Evolutionary conservation across 2,113 vertebrate species (phyloP).

Genomic region (Ploceus nigricollis): DNA sequence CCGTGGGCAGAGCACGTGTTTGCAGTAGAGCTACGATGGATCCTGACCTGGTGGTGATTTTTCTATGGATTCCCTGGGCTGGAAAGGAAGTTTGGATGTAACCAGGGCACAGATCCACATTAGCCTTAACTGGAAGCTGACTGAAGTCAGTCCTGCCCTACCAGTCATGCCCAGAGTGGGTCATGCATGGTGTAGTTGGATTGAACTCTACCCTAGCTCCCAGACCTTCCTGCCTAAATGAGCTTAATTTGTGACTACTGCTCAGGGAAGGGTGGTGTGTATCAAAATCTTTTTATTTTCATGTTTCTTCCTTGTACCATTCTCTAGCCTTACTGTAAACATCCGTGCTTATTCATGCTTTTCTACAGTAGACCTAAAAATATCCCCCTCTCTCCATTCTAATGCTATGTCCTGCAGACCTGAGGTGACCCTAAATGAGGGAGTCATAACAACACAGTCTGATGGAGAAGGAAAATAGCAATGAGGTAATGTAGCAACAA

Average conservation of each 20-base stretch:
- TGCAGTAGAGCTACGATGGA: neutral
- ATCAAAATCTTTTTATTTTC: neutral
- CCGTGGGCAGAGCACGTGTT: neutral
- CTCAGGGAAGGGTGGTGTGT: neutral
- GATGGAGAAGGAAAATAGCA: neutral
- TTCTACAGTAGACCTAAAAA: neutral
- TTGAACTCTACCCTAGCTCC: neutral
- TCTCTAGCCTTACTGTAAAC: neutral
- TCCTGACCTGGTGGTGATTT: neutral
- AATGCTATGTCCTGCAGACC: neutral
- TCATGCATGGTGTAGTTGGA: rapidly evolving
- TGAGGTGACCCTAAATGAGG: neutral
- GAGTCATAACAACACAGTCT: neutral
- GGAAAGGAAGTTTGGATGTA: neutral
- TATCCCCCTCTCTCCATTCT: neutral
- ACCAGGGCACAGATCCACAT: neutral
- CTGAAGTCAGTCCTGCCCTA: neutral
- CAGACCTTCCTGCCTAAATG: neutral
- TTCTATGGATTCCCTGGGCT: neutral
- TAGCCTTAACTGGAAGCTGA: neutral
- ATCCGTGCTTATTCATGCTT: neutral
- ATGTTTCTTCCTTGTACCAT: neutral
- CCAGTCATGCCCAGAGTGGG: neutral
- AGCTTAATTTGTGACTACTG: neutral
- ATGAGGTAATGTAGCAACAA: neutral